Percentiles rank a stretch among this genome's conserved stretches.
Conservation (phyloP, 2,797 vertebrate species). For the Eulemur albifrons region DNA sequence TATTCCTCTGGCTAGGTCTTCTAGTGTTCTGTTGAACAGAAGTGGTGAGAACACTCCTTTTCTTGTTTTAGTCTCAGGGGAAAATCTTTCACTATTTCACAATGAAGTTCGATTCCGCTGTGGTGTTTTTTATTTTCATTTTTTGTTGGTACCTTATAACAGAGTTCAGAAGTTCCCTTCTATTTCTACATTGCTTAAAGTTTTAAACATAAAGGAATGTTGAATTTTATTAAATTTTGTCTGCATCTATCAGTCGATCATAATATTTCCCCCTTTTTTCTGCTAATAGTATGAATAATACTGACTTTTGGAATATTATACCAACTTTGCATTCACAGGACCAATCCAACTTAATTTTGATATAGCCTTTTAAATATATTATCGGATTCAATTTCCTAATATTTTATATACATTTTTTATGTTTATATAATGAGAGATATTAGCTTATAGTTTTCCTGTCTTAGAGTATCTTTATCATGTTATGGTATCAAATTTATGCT, state of each 20-base stretch:
- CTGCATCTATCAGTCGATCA: background rate
- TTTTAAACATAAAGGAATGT: background rate
- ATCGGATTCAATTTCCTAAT: background rate
- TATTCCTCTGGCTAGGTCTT: background rate
- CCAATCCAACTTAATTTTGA: background rate
- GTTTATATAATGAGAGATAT: background rate
- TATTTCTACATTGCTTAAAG: background rate
- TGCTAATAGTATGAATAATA: background rate
- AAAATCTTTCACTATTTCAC: background rate
- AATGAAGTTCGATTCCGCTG: background rate
- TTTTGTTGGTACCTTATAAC: background rate
- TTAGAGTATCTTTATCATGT: background rate
- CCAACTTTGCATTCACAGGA: background rate
- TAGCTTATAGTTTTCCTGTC: background rate
- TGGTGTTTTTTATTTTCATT: background rate
- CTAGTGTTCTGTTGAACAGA: background rate
- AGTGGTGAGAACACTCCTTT: background rate
- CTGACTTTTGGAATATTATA: background rate
- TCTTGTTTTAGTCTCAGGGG: background rate
- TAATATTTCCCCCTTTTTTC: background rate
- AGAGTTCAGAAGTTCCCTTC: background rate
- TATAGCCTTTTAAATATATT: background rate
- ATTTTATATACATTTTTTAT: background rate
- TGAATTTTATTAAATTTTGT: background rate
- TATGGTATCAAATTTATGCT: background rate